Conservation (phyloP, 37 sponge, comb jelly and placozoan genomes). For the Tethya wilhelma region DNA sequence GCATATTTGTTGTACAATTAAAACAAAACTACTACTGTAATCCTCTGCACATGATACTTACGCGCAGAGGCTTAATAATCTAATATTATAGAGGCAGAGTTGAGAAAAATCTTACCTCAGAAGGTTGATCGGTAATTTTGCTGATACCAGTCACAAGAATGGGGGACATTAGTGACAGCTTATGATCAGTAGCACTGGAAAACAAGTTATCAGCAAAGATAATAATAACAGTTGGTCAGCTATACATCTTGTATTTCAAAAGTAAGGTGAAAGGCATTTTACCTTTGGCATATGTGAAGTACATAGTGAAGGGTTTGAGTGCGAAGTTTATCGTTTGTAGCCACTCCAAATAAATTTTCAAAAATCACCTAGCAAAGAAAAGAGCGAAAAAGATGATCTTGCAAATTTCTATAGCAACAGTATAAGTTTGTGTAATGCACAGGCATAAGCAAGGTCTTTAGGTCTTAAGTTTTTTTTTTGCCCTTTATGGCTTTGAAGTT, state of each 20-base stretch:
- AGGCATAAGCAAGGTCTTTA: too few species aligned
- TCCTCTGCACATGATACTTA: too few species aligned
- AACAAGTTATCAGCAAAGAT: background rate
- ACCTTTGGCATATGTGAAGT: constrained; percentile 57
- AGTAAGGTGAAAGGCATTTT: background rate
- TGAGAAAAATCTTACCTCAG: constrained; percentile 49
- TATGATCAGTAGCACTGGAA: constrained; percentile 32
- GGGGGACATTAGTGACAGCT: constrained; percentile 60
- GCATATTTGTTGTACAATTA: too few species aligned
- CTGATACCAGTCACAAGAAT: constrained; percentile 64
- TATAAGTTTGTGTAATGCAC: too few species aligned
- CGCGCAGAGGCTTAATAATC: too few species aligned
- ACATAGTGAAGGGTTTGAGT: constrained; percentile 40
- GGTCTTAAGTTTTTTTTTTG: too few species aligned
- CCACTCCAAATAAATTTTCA: constrained; percentile 67
- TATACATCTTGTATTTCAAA: background rate
- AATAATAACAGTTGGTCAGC: background rate
- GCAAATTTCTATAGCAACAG: too few species aligned
- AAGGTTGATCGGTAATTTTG: constrained; percentile 45
- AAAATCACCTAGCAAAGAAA: constrained; percentile 80
- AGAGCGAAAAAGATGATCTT: too few species aligned
- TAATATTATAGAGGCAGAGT: too few species aligned
- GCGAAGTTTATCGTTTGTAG: constrained; percentile 43
- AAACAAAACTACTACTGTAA: too few species aligned
- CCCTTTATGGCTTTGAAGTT: too few species aligned